Base-by-base conservation (phyloP, 2,113 vertebrate genomes). In the Tupaia chinensis region DNA sequence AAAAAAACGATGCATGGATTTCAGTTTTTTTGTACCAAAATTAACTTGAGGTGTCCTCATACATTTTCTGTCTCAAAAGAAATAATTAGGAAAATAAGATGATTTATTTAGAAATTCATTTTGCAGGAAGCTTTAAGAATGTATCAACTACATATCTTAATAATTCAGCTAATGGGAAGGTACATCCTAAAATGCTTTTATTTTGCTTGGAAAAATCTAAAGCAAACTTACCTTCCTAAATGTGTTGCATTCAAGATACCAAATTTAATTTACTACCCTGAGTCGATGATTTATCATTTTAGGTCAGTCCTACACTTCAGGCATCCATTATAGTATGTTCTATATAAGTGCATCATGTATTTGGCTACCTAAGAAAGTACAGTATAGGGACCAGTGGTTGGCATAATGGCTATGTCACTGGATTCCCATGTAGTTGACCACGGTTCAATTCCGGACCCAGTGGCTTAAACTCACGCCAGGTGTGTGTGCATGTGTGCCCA, bases 141-240 rank as follows among this genome's bases (percentile, higher is more conserved):
- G 10, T 9, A 66, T 54, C 69, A 76, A 11, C 54, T 81, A 20
- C 54, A 60, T 34, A 56, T 72, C 74, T 65, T 81, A 66, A 89
- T 83, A 69, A 87, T n/a, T 34, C 32, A 78, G 9, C n/a, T 94
- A 91, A 86, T 94, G 32, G 27, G 91, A 81, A 91, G 16, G 8
- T 66, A 76, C 54, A 68, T 82, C 92, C 58, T 93, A 85, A 88
- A 89, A 94, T 58, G 23, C 69, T 92, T 89, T 69, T 80, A 13
- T 77, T 88, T 95, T 90, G 29, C 87, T 96, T 96, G 56, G 22
- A 85, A 95, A 95, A 87, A 25, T 2, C 63, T 88, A 84, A 94
- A 65, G 23, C 10, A 22, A 17, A 73, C 12, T 83, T 61, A 54
- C 20, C 12, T 82, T 91, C 63, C 44, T 91, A 89, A 86, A 86